Base-by-base conservation (phyloP, 2,113 vertebrate species). In the Vombatus ursinus region DNA sequence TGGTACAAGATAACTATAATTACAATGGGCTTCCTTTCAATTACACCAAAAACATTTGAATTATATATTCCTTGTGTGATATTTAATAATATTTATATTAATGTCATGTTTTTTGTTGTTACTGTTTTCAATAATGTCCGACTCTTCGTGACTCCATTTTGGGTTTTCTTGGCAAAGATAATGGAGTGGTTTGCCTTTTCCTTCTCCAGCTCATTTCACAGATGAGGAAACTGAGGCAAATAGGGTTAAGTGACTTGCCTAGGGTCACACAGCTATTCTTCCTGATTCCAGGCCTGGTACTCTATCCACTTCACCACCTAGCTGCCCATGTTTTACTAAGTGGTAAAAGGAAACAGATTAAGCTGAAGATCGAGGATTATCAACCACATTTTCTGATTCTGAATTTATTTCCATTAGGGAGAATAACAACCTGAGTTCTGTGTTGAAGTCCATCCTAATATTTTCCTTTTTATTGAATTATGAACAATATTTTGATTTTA, bases 231-330 rank as follows among this genome's bases (percentile, higher is more conserved):
- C 54, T 12, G 54, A 61, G 54, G 54, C 54, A 61, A 28, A 31
- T 25, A 11, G 54, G 54, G 25, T 61, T 10, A 61, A 31, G 54
- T 61, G 54, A 61, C 28, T 61, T 61, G 10, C 10, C 10, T 2
- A 28, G 28, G 54, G 26, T 61, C 54, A 61, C 54, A 3, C 12
- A 53, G 52, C 52, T 53, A 53, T 3, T 28, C 54, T 61, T 61
- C 54, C 54, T 61, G 54, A 61, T 26, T 31, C 54, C 54, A 61
- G 8, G 54, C 2, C 54, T 61, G 9, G 9, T 10, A 61, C 25
- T 31, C 54, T 61, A 61, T 92, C 25, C 92, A 94, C 16, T 89
- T 11, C 52, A 95, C 95, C 91, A 92, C 91, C 61, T 91, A 95
- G 92, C 25, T 95, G 53, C 93, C 19, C 48, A 94, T 77, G 47